A percentile compares a stretch with the other conserved stretches of the same genome.
Conservation (phyloP, 2,888 invertebrate species). For the Pyrocoelia pectoralis region DNA sequence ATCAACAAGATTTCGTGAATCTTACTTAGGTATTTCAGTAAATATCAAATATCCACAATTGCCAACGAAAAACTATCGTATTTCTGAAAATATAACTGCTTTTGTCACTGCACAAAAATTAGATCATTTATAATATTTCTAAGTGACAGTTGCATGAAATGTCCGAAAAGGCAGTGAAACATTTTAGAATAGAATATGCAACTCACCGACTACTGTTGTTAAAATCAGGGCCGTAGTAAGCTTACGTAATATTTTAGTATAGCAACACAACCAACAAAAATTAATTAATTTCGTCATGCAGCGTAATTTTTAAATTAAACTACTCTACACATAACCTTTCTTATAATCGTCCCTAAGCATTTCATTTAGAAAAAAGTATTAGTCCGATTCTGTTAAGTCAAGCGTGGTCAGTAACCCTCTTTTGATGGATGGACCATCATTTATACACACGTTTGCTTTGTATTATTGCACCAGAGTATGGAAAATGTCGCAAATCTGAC, state of each 20-base stretch:
- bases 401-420: slow-evolving; percentile 52
- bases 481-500: slow-evolving; percentile 59
- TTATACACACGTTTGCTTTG: slow-evolving; percentile 55
- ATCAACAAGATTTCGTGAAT: background rate
- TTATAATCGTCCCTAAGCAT: background rate
- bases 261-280: too few relatives aligned
- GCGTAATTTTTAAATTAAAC: too few relatives aligned
- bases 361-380: slow-evolving; percentile 5
- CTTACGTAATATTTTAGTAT: too few relatives aligned
- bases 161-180: slow-evolving; percentile 52
- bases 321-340: background rate
- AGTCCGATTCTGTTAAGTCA: slow-evolving; percentile 43
- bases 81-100: slow-evolving; percentile 50
- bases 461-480: slow-evolving; percentile 54
- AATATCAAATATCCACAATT: background rate
- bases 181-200: slow-evolving; percentile 53
- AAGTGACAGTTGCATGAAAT: slow-evolving; percentile 58
- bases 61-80: slow-evolving; percentile 49
- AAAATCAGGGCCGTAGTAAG: slow-evolving; percentile 32
- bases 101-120: slow-evolving; percentile 52
- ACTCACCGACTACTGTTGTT: slow-evolving; percentile 54
- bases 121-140: slow-evolving; percentile 59
- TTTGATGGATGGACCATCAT: slow-evolving; percentile 58
- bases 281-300: too few relatives aligned
- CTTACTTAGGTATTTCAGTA: background rate